Evolutionary conservation across 2,113 vertebrate genomes (phyloP).

Genomic region (Agapornis roseicollis): DNA sequence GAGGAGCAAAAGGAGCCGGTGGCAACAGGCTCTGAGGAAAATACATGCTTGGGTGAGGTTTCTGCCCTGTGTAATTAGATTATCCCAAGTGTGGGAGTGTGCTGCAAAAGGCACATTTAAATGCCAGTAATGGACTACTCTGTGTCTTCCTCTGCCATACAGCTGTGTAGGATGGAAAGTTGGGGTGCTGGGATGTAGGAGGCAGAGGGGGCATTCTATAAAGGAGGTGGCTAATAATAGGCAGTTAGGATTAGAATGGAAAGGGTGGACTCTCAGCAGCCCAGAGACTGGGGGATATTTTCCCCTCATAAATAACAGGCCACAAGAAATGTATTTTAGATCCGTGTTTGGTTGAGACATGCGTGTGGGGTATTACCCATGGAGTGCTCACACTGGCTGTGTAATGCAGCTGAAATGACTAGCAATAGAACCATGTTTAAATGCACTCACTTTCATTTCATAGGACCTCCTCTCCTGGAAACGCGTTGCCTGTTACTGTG

Average conservation of each 20-base stretch:
- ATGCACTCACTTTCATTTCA: neutral
- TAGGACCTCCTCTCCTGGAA: neutral
- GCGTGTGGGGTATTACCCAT: neutral
- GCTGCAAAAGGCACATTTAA: conserved; percentile 50
- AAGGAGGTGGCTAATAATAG: neutral
- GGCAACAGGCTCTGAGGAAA: conserved; percentile 55
- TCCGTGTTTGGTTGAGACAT: neutral
- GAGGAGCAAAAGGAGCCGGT: conserved; percentile 59
- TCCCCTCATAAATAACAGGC: neutral
- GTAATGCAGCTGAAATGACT: neutral
- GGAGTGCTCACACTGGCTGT: neutral
- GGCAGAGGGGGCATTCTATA: neutral
- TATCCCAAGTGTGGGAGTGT: conserved; percentile 63
- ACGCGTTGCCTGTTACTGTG: fast-evolving
- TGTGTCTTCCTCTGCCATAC: neutral
- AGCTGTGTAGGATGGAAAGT: neutral
- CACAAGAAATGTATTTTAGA: conserved; percentile 5
- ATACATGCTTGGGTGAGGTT: conserved; percentile 54
- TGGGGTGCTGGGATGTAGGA: neutral
- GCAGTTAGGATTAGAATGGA: neutral
- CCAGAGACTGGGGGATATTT: neutral
- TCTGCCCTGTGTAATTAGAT: conserved; percentile 61
- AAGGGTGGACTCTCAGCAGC: neutral
- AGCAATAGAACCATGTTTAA: neutral
- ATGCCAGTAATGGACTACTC: conserved; percentile 35